Evolutionary conservation across 2,888 invertebrate species (phyloP).

Genomic region (Nemoura dubitans): DNA sequence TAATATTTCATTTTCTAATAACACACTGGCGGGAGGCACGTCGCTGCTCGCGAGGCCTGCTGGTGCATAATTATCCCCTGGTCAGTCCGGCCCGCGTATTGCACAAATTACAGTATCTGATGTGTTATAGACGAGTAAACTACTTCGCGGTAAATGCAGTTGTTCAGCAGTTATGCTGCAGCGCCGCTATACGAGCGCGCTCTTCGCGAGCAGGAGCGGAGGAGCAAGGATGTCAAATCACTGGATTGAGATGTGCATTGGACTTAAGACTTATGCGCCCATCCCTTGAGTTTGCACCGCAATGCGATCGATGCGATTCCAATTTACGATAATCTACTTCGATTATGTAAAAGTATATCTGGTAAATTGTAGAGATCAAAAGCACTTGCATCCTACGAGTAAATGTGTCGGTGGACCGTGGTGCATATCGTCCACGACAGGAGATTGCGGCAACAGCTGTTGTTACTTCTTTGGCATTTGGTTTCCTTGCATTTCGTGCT

Average conservation of each 20-base stretch:
- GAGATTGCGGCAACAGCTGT: conserved; percentile 15
- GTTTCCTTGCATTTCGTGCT: conserved; percentile 15
- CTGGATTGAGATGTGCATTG: neutral
- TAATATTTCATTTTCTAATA: conserved; percentile 12
- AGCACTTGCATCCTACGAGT: neutral
- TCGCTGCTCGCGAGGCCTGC: neutral
- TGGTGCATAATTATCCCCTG: neutral
- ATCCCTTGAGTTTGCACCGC: neutral
- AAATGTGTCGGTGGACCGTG: neutral
- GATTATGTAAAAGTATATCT: neutral
- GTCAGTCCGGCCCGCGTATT: neutral
- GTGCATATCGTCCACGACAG: neutral
- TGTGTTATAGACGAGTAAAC: neutral
- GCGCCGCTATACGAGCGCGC: neutral
- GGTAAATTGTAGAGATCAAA: neutral
- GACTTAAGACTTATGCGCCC: neutral
- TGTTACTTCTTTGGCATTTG: neutral
- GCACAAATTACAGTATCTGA: conserved; percentile 22
- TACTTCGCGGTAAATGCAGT: neutral
- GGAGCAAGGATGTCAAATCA: neutral
- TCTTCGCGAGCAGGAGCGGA: neutral
- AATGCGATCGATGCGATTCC: neutral
- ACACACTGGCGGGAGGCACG: neutral
- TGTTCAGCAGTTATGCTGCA: neutral
- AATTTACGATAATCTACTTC: neutral